Evolutionary conservation across 2,888 invertebrate species (phyloP).

Genomic region (Piscicola geometra): DNA sequence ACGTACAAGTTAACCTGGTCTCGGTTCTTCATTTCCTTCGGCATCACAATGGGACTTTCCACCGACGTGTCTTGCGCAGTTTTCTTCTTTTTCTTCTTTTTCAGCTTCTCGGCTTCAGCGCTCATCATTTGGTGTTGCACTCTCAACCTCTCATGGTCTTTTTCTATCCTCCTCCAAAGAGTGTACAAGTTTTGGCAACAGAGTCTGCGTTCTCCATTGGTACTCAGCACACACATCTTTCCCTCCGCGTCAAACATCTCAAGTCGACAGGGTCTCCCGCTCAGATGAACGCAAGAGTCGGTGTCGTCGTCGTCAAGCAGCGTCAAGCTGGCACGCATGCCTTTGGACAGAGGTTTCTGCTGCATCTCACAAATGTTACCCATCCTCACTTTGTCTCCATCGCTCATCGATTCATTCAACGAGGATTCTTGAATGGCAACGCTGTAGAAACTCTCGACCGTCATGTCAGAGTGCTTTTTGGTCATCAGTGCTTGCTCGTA

Average conservation of each 20-base stretch:
- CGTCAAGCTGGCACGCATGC: no score
- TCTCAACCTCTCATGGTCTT: background rate
- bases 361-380: no score
- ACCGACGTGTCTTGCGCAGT: no score
- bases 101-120: background rate
- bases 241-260: constrained; percentile 28
- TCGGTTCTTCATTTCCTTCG: background rate
- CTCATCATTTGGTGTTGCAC: background rate
- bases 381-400: background rate
- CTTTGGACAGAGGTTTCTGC: background rate
- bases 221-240: constrained; percentile 22
- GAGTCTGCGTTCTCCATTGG: background rate
- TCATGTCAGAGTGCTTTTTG: background rate
- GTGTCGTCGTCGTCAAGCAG: background rate
- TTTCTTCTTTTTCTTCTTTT: background rate
- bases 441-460: no score
- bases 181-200: constrained; percentile 28
- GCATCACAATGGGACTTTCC: no score
- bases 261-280: constrained; percentile 24
- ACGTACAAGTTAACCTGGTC: constrained; percentile 10
- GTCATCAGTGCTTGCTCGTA: background rate
- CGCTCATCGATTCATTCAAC: background rate
- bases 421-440: background rate
- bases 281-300: constrained; percentile 9
- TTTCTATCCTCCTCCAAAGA: constrained; percentile 27